phyloP scores from a whole-genome alignment of 2,888 invertebrate species.

The Vandiemenella viatica region DNA sequence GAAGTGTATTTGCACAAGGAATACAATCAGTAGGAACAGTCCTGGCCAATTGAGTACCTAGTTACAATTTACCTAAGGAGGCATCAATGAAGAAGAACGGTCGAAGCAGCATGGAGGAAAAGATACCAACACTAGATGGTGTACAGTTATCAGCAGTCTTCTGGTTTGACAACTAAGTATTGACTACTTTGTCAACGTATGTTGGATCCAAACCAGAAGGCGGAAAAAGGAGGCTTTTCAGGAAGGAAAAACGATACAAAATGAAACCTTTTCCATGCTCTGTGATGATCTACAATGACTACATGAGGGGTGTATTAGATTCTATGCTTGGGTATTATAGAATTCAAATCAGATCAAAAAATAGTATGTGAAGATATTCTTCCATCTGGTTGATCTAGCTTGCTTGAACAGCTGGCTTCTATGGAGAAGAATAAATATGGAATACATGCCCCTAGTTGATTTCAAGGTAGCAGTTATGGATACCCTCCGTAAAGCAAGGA shows the following conservation, averaged over 20 bases:
- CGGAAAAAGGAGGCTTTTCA: not conserved
- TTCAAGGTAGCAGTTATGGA: not conserved
- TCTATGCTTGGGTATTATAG: not conserved
- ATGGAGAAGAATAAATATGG: not conserved
- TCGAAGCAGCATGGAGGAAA: conserved; percentile 11
- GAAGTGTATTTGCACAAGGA: conserved; percentile 15
- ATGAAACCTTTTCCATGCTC: not conserved
- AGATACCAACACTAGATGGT: conserved; percentile 7
- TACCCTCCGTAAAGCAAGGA: not conserved
- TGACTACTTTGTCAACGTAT: conserved; percentile 12
- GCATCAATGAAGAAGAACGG: conserved; percentile 13
- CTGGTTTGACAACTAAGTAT: conserved; percentile 15
- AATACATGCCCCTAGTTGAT: no score
- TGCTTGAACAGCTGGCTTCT: not conserved
- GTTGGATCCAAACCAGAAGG: conserved; percentile 13
- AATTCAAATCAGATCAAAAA: not conserved
- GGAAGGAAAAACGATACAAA: conserved; percentile 1
- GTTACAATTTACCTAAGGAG: conserved; percentile 13
- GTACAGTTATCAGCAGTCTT: conserved; percentile 9
- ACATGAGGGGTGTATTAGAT: not conserved
- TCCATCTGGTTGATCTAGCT: not conserved
- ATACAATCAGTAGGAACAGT: conserved; percentile 17
- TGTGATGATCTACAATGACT: not conserved
- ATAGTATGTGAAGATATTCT: not conserved
- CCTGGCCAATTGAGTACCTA: conserved; percentile 14